A percentile compares a stretch with the other conserved stretches of the same genome.
Evolutionary conservation across 2,888 invertebrate genomes (phyloP).

Genomic region (Diaprepes abbreviatus): DNA sequence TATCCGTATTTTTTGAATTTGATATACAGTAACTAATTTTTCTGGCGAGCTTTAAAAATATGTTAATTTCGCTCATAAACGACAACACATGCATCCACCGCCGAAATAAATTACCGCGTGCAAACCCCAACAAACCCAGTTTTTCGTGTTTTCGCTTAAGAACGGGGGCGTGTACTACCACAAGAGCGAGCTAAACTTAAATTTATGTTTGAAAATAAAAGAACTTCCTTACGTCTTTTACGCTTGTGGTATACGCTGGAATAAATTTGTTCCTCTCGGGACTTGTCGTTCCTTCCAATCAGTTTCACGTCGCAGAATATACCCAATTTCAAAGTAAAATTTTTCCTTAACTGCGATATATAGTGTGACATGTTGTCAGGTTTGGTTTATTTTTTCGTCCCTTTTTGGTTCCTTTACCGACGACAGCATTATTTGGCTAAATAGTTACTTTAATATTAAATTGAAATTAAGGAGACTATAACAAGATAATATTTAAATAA

Average conservation of each 20-base stretch:
- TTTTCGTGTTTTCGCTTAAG: constrained; percentile 15
- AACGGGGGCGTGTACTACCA: constrained; percentile 16
- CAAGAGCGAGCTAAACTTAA: constrained; percentile 46
- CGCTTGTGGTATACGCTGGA: constrained; percentile 7
- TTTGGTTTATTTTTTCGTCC: background rate
- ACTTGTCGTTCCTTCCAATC: constrained; percentile 21
- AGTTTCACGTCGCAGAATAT: constrained; percentile 1
- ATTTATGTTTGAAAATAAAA: constrained; percentile 50
- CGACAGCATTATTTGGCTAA: too few relatives aligned
- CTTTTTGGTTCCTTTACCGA: too few relatives aligned
- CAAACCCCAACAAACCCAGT: background rate
- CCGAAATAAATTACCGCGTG: background rate
- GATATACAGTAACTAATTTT: too few relatives aligned
- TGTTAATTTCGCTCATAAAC: background rate
- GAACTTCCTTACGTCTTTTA: constrained; percentile 1
- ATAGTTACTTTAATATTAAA: too few relatives aligned
- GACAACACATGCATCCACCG: background rate
- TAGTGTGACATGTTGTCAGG: constrained; percentile 6
- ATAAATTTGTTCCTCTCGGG: constrained; percentile 17
- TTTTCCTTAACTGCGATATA: constrained; percentile 17
- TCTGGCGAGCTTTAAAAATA: background rate
- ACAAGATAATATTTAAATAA: too few relatives aligned
- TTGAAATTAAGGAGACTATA: too few relatives aligned
- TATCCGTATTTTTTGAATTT: too few relatives aligned
- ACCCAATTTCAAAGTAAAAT: constrained; percentile 14